Evolutionary conservation across 2,797 vertebrate genomes (phyloP).

Genomic region (Manis javanica): DNA sequence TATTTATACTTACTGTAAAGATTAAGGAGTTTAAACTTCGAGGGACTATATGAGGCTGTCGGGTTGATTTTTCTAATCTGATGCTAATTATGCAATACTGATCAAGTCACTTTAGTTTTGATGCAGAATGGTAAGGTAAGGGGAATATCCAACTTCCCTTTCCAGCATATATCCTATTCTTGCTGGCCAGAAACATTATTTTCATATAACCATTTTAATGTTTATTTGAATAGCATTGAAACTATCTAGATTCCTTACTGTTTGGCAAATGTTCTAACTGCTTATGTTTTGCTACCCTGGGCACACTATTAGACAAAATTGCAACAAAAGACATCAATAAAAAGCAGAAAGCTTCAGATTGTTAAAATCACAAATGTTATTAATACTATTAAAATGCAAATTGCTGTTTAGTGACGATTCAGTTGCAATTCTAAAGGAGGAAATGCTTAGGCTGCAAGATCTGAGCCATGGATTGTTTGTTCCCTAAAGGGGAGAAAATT

Average conservation of each 20-base stretch:
- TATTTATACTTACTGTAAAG: neutral
- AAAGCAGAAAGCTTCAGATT: slow-evolving; percentile 72
- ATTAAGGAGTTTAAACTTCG: neutral
- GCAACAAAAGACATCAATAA: slow-evolving; percentile 72
- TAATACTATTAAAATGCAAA: slow-evolving; percentile 75
- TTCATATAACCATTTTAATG: slow-evolving; percentile 28
- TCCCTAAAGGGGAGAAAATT: slow-evolving; percentile 64
- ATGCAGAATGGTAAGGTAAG: neutral
- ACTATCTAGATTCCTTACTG: slow-evolving; percentile 56
- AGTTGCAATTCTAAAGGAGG: slow-evolving; percentile 53
- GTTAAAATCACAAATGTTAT: slow-evolving; percentile 76
- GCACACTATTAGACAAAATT: slow-evolving; percentile 67
- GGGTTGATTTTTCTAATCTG: neutral
- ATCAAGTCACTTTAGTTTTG: neutral
- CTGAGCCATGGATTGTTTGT: slow-evolving; percentile 66
- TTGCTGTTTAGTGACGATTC: slow-evolving; percentile 68
- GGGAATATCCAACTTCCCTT: neutral
- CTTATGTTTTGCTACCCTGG: slow-evolving; percentile 57
- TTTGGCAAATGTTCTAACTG: slow-evolving; percentile 68
- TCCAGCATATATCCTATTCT: neutral
- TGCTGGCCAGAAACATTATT: neutral
- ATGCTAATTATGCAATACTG: neutral
- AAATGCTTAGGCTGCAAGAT: slow-evolving; percentile 72
- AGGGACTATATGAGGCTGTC: neutral
- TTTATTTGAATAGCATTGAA: slow-evolving; percentile 49